Evolutionary conservation across 2,888 invertebrate genomes (phyloP), one percentile per base, ranked within the genome.

Genomic region (Andricus curvator): DNA sequence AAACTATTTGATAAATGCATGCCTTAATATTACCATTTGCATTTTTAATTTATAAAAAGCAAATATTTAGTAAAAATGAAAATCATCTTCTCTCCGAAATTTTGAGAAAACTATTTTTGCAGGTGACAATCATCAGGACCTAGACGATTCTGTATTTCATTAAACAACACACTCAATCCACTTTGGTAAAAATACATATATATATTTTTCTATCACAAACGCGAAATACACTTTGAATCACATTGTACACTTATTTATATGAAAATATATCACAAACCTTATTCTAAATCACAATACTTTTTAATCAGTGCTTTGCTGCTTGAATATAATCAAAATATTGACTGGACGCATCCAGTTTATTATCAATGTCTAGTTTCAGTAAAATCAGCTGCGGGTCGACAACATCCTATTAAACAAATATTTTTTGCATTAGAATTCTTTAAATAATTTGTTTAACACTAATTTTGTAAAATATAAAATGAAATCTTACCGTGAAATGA

Each of bases 371-470:
- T n/a, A 74, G 8, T 60, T 74, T 74, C 37, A 74, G 33, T 74
- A 74, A 56, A 56, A 74, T 74, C n/a, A 74, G 29, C 60, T 74
- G 74, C 33, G 74, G 74, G n/a, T 74, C 74, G 51, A 74, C 74
- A 33, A 74, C 51, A 74, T 74, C 74, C 74, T 74, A 13, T 51
- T 13, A 29, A 74, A 37, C 37, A 20, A 56, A 33, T 20, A 20
- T 48, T 4, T 56, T 70, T 33, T 6, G 8, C 3, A 17, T 48
- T 70, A 56, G 4, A 20, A 68, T 22, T 68, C 25, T 68, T 2
- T 22, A 22, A 22, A 60, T 67, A 22, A n/a, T 67, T n/a, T 13
- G 13, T 13, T 22, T 15, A 70, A 48, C 2, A 48, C 1, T 11
- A 33, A 9, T 37, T 66, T 66, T 33, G n/a, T 9, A 15, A 66